Base-by-base conservation (phyloP, 2,113 vertebrate species). In the Saccopteryx leptura region DNA sequence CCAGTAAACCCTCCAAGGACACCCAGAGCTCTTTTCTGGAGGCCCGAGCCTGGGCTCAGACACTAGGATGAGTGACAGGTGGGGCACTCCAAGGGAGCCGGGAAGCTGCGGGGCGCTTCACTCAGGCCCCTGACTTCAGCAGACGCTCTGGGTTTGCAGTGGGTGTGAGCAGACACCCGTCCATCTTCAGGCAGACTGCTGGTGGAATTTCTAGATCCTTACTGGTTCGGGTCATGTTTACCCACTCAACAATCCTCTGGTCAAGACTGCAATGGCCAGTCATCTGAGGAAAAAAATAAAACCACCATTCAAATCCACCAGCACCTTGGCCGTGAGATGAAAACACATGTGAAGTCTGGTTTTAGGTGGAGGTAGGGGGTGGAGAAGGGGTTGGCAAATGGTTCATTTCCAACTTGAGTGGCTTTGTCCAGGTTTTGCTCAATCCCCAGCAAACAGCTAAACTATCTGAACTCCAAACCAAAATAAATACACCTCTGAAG, bases 401-500 rank as follows among this genome's bases (percentile, higher is more conserved):
- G 97, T 94, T 97, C 94, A 2, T 69, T 80, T 96, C 79, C 92
- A 80, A 94, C 86, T 97, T 97, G 92, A 97, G 97, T 97, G 98
- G 98, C 97, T 98, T 97, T 96, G 98, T 95, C 94, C 80, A 31
- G 93, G 96, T 96, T 98, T 98, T 98, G 97, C 97, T 98, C 98
- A 97, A 97, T 97, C 90, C 94, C 94, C 86, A 95, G 97, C 97
- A 98, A 98, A 98, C 92, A 91, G 98, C 98, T 98, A 98, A 98
- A 94, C 95, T 97, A 98, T 98, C 98, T 98, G 98, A 98, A 98
- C 98, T 98, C 97, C 97, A 95, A 98, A 98, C 97, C 98, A 98
- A 98, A 98, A 98, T 98, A 98, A 99, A 98, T 98, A 98, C 84
- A 98, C 96, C 97, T 98, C 98, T 98, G 97, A 98, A 97, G 98